Conservation (phyloP, 2,888 invertebrate genomes). For the Lapara coniferarum region DNA sequence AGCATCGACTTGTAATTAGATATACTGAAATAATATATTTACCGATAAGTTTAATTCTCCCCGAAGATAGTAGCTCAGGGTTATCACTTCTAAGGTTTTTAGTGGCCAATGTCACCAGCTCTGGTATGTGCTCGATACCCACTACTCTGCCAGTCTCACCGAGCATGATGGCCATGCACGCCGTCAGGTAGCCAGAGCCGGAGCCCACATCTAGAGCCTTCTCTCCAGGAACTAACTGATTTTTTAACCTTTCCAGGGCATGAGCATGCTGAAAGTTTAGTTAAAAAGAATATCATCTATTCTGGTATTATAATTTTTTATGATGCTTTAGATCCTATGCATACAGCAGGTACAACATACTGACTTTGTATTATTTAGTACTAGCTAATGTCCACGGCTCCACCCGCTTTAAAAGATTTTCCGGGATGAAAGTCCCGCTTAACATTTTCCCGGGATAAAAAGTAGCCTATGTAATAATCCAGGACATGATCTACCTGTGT, state of each 20-base stretch:
- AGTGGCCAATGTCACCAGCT: constrained; percentile 89
- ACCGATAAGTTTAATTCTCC: constrained; percentile 89
- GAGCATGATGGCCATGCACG: constrained; percentile 94
- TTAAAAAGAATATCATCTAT: not conserved
- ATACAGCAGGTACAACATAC: no score
- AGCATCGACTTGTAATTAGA: not conserved
- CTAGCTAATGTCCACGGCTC: no score
- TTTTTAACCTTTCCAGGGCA: constrained; percentile 92
- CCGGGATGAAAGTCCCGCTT: no score
- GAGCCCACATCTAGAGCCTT: constrained; percentile 96
- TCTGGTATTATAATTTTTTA: no score
- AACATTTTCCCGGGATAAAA: no score
- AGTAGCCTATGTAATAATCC: no score
- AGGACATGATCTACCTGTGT: no score
- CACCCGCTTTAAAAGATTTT: no score
- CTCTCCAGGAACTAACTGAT: constrained; percentile 89
- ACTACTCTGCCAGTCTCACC: constrained; percentile 87
- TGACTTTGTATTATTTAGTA: no score
- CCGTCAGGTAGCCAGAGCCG: constrained; percentile 96
- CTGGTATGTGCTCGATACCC: constrained; percentile 95
- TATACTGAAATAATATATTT: constrained; percentile 43
- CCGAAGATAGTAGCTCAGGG: constrained; percentile 86
- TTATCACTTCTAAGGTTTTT: constrained; percentile 91
- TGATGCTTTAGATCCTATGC: no score
- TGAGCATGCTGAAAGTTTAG: constrained; percentile 89